These are phyloP conservation scores for Pterocles gutturalis DNA, from an alignment of 2,113 vertebrate species.

Conservation along the genomic window DNA sequence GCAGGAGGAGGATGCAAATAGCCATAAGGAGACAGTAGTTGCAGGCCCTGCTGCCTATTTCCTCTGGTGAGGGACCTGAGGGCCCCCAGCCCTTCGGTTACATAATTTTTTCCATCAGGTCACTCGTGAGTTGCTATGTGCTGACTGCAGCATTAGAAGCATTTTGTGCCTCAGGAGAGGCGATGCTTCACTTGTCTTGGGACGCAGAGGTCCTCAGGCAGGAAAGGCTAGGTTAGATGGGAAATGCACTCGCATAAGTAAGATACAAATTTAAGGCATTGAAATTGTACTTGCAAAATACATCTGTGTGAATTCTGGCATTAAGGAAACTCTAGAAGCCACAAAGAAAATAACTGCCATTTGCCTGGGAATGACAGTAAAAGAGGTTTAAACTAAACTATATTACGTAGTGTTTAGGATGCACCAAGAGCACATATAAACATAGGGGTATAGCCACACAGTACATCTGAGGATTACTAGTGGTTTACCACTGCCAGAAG, in stretches of 20 bases:
- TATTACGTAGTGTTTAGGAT: background rate
- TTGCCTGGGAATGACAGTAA: background rate
- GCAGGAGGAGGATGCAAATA: background rate
- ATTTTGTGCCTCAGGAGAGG: background rate
- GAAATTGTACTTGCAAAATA: conserved; percentile 3
- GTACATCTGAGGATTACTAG: background rate
- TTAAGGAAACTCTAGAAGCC: background rate
- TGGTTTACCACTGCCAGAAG: background rate
- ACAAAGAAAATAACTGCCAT: background rate
- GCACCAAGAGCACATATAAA: background rate
- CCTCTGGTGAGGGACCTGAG: background rate
- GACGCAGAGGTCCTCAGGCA: background rate
- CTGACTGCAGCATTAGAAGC: background rate
- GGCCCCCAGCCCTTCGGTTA: background rate
- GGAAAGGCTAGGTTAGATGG: background rate
- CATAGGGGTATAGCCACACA: background rate
- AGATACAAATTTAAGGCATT: background rate
- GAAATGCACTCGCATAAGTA: background rate
- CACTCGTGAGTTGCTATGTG: background rate
- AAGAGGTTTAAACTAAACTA: background rate
- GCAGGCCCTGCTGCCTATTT: background rate
- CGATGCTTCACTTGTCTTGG: background rate
- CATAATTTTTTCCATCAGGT: conserved; percentile 7
- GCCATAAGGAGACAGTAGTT: background rate
- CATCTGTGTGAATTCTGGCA: background rate